Evolutionary conservation across 1,140 invertebrate genomes (phyloP).

Genomic region (Bombus cullumanus): DNA sequence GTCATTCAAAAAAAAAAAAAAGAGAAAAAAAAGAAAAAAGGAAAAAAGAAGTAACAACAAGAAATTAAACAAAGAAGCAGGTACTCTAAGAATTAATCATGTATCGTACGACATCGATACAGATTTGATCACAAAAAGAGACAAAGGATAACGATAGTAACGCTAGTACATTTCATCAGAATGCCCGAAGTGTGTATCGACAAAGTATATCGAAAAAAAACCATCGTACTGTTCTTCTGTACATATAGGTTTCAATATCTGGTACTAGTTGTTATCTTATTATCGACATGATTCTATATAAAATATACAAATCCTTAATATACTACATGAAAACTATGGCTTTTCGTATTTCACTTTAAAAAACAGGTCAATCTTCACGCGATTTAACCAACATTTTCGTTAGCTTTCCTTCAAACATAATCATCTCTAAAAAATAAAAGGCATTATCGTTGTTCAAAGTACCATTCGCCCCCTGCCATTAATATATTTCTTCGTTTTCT

Average conservation of each 20-base stretch:
- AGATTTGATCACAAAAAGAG: conserved; percentile 62
- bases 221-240: not conserved
- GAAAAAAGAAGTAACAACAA: conserved; percentile 39
- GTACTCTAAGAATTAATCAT: conserved; percentile 61
- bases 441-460: conserved; percentile 50
- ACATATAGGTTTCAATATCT: not conserved
- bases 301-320: conserved; percentile 49
- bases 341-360: conserved; percentile 19
- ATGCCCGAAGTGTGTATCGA: conserved; percentile 34
- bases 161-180: conserved; percentile 30
- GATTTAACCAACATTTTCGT: not conserved
- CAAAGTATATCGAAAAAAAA: conserved; percentile 13
- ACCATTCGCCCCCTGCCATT: conserved; percentile 51
- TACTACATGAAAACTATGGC: conserved; percentile 40
- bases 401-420: not conserved
- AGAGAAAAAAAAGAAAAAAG: conserved; percentile 10
- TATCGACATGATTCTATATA: conserved; percentile 33
- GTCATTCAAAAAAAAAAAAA: conserved; percentile 4
- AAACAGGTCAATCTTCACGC: not conserved
- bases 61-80: conserved; percentile 61
- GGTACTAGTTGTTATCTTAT: not conserved
- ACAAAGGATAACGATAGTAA: conserved; percentile 50
- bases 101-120: conserved; percentile 50
- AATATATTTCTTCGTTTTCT: conserved; percentile 10
- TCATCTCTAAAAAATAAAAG: conserved; percentile 4